Evolutionary conservation across 2,888 invertebrate species (phyloP), one percentile per base, ranked within the genome.

Genomic region (Adelphocoris suturalis): DNA sequence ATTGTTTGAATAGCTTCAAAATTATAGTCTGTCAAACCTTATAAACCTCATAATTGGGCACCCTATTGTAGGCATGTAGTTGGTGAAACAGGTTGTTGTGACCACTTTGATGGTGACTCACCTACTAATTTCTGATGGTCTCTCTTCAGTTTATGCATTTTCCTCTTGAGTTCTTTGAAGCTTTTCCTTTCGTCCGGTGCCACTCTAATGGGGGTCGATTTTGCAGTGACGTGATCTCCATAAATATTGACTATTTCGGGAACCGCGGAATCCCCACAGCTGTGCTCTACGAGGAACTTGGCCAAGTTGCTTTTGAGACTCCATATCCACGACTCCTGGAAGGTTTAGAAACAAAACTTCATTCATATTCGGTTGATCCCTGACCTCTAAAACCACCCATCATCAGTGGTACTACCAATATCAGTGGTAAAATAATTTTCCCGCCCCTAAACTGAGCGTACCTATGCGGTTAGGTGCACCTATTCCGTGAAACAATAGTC

Each of bases 71-170:
- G 37, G n/a, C n/a, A n/a, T n/a, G 37, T 37, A 37, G 7, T 37
- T 37, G 37, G 37, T 37, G 37, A 37, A 37, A 37, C 37, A 37
- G 37, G 37, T 4, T 37, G 37, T 7, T 37, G 37, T 4, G 37
- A 37, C n/a, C n/a, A 37, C 37, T 2, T 37, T 37, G 37, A 37
- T 37, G 37, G 57, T 57, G 68, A 90, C 92, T 91, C 90, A 92
- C 94, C 93, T 90, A 94, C 93, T 86, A 94, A 91, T 91, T 93
- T 94, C 90, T 94, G 93, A 91, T 94, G 93, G 91, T 94, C 94
- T n/a, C 93, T 92, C 90, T 94, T 93, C 13, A 94, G 92, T 88
- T 93, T 92, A 90, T 93, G 93, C 92, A 94, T 93, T 87, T 93
- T 93, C 52, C 92, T 90, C 92, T 93, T 94, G 80, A 94, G 91